phyloP scores from a whole-genome alignment of 2,797 vertebrate genomes.

The Erithacus rubecula region DNA sequence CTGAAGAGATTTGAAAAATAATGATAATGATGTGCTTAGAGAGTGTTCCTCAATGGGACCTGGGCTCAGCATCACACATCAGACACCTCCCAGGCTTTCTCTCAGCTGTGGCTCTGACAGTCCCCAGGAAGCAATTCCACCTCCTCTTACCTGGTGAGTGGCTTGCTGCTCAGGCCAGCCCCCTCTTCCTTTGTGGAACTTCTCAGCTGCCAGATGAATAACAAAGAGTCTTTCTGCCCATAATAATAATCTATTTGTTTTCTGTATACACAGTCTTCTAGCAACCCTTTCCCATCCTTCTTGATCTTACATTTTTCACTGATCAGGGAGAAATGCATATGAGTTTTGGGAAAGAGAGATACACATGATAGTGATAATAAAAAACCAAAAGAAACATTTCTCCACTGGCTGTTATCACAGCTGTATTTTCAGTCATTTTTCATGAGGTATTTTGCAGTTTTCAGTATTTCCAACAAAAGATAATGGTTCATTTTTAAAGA shows the following conservation, averaged over 20 bases:
- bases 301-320: background rate
- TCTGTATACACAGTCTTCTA: background rate
- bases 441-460: background rate
- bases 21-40: background rate
- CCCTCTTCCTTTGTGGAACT: background rate
- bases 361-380: background rate
- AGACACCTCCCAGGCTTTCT: background rate
- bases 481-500: background rate
- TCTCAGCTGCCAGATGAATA: background rate
- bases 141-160: background rate
- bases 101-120: accelerated
- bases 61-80: no score
- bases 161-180: background rate
- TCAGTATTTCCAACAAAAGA: background rate
- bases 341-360: background rate
- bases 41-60: background rate
- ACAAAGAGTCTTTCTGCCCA: background rate
- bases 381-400: background rate
- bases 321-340: background rate
- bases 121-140: background rate
- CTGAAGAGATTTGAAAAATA: background rate
- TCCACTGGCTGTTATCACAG: background rate
- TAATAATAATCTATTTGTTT: background rate
- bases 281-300: background rate
- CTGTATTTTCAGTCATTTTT: background rate